Conservation (phyloP, 2,888 invertebrate genomes). For the Tetheella fluctuosa region DNA sequence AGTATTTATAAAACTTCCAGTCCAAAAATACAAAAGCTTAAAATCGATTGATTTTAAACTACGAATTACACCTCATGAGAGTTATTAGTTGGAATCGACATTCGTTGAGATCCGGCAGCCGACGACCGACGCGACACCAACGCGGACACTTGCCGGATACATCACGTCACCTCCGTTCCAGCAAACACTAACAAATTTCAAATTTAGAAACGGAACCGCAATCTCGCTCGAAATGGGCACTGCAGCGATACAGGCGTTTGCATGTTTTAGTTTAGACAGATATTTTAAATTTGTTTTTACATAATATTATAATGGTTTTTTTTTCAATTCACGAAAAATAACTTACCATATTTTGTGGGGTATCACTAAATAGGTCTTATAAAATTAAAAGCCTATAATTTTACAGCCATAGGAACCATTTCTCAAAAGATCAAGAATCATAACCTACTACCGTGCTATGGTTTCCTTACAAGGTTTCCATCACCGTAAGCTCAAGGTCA, state of each 20-base stretch:
- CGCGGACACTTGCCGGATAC: slow-evolving; percentile 22
- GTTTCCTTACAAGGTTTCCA: too few species aligned
- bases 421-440: too few species aligned
- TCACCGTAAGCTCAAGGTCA: too few species aligned
- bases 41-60: slow-evolving; percentile 2
- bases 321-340: neutral
- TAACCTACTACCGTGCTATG: too few species aligned
- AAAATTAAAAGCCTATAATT: too few species aligned
- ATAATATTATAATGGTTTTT: too few species aligned
- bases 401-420: too few species aligned
- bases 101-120: slow-evolving; percentile 14
- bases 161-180: slow-evolving; percentile 38
- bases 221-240: neutral
- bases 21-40: neutral
- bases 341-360: too few species aligned
- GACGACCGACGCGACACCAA: slow-evolving; percentile 34
- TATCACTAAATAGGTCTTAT: too few species aligned
- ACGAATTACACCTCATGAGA: slow-evolving; percentile 16
- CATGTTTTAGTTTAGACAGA: neutral
- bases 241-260: neutral
- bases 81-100: slow-evolving; percentile 17
- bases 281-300: neutral
- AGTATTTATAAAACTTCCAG: neutral
- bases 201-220: slow-evolving; percentile 35
- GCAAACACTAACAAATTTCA: slow-evolving; percentile 52